These are phyloP conservation scores for Muschampia plurimacula DNA, from an alignment of 2,888 invertebrate genomes.

Conservation along the genomic window DNA sequence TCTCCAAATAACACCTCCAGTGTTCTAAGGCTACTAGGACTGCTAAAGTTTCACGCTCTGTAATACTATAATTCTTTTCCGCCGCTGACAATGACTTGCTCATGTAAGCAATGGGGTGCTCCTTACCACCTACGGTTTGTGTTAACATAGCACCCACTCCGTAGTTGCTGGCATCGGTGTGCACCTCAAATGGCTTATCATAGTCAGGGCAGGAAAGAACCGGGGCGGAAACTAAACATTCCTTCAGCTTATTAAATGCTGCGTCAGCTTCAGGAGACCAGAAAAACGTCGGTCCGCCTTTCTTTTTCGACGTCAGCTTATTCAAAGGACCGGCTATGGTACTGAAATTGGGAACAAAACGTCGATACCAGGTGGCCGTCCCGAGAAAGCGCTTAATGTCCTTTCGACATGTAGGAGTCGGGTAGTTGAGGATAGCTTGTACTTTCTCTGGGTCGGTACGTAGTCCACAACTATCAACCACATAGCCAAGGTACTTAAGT, in stretches of 20 bases:
- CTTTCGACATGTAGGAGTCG: too few relatives aligned
- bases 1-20: constrained; percentile 51
- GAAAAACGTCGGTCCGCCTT: constrained; percentile 44
- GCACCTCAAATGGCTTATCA: constrained; percentile 44
- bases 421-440: neutral
- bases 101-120: constrained; percentile 43
- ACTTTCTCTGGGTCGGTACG: constrained; percentile 3
- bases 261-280: constrained; percentile 48
- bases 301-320: constrained; percentile 45
- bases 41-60: constrained; percentile 51
- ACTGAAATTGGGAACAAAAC: neutral
- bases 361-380: too few relatives aligned
- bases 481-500: constrained; percentile 21
- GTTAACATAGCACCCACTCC: constrained; percentile 45
- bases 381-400: too few relatives aligned
- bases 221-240: constrained; percentile 8
- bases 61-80: constrained; percentile 49
- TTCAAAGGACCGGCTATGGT: constrained; percentile 47
- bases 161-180: constrained; percentile 46
- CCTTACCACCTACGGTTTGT: constrained; percentile 44
- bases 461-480: neutral
- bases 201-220: constrained; percentile 46
- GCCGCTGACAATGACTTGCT: constrained; percentile 38
- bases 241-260: constrained; percentile 45
- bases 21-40: constrained; percentile 50